A percentile compares a stretch with the other conserved stretches of the same genome.
phyloP scores from a whole-genome alignment of 2,888 invertebrate genomes.

The Drosophila basisetae region DNA sequence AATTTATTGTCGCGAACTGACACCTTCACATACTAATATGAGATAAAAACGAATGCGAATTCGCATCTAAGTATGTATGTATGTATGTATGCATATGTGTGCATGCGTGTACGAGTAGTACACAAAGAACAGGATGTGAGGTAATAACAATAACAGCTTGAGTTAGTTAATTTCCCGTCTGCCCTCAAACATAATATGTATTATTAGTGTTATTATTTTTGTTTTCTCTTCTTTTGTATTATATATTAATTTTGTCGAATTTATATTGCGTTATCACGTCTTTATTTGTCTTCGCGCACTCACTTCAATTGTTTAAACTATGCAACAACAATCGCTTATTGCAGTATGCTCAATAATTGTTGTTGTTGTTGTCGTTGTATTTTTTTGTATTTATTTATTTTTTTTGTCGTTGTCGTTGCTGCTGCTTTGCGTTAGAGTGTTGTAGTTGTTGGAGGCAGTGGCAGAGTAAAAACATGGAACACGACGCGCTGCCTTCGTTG shows the following conservation, averaged over 20 bases:
- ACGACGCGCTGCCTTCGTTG: slow-evolving; percentile 69
- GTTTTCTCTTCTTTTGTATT: slow-evolving; percentile 4
- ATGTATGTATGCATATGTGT: background rate
- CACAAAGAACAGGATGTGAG: slow-evolving; percentile 68
- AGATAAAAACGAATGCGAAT: slow-evolving; percentile 25
- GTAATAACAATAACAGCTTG: slow-evolving; percentile 48
- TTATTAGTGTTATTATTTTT: slow-evolving; percentile 10
- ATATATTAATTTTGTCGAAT: slow-evolving; percentile 14
- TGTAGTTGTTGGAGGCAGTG: slow-evolving; percentile 30
- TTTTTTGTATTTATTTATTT: background rate
- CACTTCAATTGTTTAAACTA: slow-evolving; percentile 65
- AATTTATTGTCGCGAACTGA: slow-evolving; percentile 13
- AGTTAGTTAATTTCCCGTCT: slow-evolving; percentile 31
- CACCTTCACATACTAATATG: slow-evolving; percentile 13
- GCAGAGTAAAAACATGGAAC: slow-evolving; percentile 55
- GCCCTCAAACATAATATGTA: slow-evolving; percentile 8
- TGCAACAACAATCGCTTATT: slow-evolving; percentile 55
- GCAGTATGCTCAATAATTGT: slow-evolving; percentile 22
- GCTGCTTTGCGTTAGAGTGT: slow-evolving; percentile 21
- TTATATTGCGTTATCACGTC: slow-evolving; percentile 26
- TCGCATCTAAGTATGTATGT: background rate
- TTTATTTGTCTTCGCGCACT: slow-evolving; percentile 40
- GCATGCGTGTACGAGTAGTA: slow-evolving; percentile 7
- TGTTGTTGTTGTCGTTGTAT: slow-evolving; percentile 34
- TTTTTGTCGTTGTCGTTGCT: slow-evolving; percentile 14